These are phyloP conservation scores for Andricus quercusramuli DNA, from an alignment of 2,888 invertebrate species.

Conservation along the genomic window DNA sequence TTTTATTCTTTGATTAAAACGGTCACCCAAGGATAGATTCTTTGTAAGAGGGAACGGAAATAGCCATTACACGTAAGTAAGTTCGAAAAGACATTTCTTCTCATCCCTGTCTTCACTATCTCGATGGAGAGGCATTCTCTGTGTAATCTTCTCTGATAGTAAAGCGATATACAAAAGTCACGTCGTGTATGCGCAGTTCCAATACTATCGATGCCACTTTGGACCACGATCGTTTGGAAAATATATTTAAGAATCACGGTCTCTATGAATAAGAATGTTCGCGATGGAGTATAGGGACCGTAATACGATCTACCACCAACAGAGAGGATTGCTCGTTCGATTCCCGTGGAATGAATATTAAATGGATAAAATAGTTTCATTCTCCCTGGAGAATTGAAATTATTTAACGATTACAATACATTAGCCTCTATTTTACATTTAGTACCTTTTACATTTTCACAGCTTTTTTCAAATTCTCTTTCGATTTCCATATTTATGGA, in stretches of 20 bases:
- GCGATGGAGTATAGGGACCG: conserved; percentile 6
- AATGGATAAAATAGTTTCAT: conserved; percentile 27
- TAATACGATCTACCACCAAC: conserved; percentile 23
- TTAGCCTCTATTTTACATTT: conserved; percentile 10
- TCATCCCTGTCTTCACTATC: conserved; percentile 8
- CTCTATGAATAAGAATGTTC: conserved; percentile 37
- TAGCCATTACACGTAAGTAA: background rate
- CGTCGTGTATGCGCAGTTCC: conserved; percentile 31
- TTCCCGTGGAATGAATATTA: conserved; percentile 26
- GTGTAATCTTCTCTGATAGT: conserved; percentile 17
- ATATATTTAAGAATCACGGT: conserved; percentile 36
- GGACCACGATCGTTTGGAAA: conserved; percentile 33
- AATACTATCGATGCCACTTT: conserved; percentile 19
- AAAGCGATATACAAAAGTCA: conserved; percentile 33
- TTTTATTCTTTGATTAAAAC: too few species aligned
- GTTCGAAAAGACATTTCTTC: conserved; percentile 14
- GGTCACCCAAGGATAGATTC: too few species aligned
- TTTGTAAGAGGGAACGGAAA: background rate
- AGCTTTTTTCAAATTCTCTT: background rate
- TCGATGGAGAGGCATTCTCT: background rate
- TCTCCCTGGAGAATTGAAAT: conserved; percentile 20
- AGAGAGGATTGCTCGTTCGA: conserved; percentile 36
- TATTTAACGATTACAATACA: conserved; percentile 3
- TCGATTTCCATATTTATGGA: background rate
- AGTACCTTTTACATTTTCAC: background rate